A percentile compares a stretch with the other conserved stretches of the same genome.
Conservation (phyloP, 2,797 vertebrate species). For the Poeciliopsis presidionis region DNA sequence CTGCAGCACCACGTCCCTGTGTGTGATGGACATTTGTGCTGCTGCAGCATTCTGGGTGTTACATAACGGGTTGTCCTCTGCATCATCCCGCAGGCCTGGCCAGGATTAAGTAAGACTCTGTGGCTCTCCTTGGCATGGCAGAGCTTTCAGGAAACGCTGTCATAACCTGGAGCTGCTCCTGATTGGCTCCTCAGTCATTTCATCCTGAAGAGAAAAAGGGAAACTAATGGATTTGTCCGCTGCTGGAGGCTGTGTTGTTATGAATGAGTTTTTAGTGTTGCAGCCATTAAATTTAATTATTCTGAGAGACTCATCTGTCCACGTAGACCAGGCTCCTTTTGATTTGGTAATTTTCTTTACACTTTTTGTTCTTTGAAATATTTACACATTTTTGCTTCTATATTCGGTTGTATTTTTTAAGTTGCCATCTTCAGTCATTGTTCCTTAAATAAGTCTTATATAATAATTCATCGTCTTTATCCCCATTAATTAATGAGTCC, state of each 20-base stretch:
- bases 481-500: background rate
- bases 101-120: constrained; percentile 32
- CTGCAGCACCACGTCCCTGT: background rate
- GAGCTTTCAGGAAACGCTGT: background rate
- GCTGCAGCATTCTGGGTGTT: constrained; percentile 53
- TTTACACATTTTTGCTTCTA: background rate
- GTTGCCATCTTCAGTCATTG: background rate
- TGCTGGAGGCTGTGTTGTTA: background rate
- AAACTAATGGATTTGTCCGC: background rate
- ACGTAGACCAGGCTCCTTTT: background rate
- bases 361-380: background rate
- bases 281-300: no score
- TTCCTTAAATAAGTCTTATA: background rate
- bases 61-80: constrained; percentile 57
- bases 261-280: background rate
- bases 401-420: background rate
- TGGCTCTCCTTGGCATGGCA: constrained; percentile 7
- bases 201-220: background rate
- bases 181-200: background rate
- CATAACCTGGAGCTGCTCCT: background rate
- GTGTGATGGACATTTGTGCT: constrained; percentile 51
- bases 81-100: constrained; percentile 50
- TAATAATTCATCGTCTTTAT: no score
- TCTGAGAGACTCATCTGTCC: background rate
- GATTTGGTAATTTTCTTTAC: background rate